Percentiles rank a stretch among this genome's conserved stretches.
Evolutionary conservation across 2,797 vertebrate genomes (phyloP).

Genomic region (Sardinella longiceps): DNA sequence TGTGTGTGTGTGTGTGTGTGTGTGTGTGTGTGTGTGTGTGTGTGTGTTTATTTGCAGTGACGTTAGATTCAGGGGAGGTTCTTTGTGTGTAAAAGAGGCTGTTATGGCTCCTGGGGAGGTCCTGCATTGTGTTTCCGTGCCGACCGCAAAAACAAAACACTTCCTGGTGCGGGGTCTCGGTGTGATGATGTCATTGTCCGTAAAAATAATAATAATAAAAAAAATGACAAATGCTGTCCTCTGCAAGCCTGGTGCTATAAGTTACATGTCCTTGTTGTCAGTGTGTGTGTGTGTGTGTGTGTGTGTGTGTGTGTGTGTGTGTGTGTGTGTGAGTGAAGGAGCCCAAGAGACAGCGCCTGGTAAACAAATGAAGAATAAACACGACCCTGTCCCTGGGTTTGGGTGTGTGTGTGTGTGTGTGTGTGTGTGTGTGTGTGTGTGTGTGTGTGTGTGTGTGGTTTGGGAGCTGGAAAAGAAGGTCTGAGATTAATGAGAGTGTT

Average conservation of each 20-base stretch:
- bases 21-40: neutral
- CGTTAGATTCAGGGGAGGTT: neutral
- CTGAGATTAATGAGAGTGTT: slow-evolving; percentile 20
- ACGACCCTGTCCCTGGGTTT: neutral
- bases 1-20: neutral
- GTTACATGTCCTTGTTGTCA: slow-evolving; percentile 11
- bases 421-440: too few species aligned
- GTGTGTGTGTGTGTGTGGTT: too few species aligned
- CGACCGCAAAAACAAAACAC: slow-evolving; percentile 9
- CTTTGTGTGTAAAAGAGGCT: neutral
- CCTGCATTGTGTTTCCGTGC: slow-evolving; percentile 21
- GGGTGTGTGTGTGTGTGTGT: too few species aligned
- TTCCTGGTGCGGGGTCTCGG: slow-evolving; percentile 6
- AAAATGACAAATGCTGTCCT: neutral
- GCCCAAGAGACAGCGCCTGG: neutral
- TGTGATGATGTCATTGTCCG: slow-evolving; percentile 14
- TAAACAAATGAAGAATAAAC: slow-evolving; percentile 18
- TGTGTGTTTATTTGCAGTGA: neutral
- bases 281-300: neutral
- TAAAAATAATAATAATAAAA: too few species aligned
- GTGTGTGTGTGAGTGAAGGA: neutral
- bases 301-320: neutral
- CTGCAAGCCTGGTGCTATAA: neutral
- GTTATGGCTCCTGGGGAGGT: slow-evolving; percentile 17
- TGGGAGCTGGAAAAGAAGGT: neutral